Conservation (phyloP, 2,888 invertebrate genomes). For the Prosopocoilus inquinatus region DNA sequence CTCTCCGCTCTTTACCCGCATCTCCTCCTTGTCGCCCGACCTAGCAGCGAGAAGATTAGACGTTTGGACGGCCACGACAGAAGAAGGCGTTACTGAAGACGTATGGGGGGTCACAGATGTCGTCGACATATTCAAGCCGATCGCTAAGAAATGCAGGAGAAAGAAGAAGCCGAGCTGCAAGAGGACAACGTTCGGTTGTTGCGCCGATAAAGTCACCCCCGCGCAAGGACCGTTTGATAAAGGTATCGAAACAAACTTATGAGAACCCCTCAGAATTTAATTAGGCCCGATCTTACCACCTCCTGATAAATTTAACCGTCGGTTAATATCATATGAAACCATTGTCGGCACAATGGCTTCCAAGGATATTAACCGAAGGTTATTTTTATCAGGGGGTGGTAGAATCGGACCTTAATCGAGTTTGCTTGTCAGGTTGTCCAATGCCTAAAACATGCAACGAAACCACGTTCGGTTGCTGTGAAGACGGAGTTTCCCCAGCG, state of each 20-base stretch:
- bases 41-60: conserved; percentile 24
- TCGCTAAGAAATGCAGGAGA: conserved; percentile 58
- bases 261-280: not conserved
- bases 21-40: no score
- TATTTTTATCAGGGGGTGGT: no score
- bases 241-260: conserved; percentile 49
- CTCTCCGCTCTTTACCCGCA: not conserved
- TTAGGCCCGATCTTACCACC: no score
- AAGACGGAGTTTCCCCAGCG: conserved; percentile 78
- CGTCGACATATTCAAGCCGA: conserved; percentile 51
- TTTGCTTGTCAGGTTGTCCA: conserved; percentile 72
- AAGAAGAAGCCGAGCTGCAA: conserved; percentile 60
- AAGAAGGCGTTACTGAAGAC: conserved; percentile 30
- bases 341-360: no score
- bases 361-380: no score
- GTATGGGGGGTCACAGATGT: conserved; percentile 24
- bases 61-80: conserved; percentile 39
- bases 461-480: conserved; percentile 76
- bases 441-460: conserved; percentile 73
- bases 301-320: no score
- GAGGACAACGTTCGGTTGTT: conserved; percentile 75
- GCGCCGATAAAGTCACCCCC: conserved; percentile 72
- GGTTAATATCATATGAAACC: no score
- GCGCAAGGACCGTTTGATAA: conserved; percentile 81
- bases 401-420: no score